These are phyloP conservation scores for Yponomeuta sedellus DNA, from an alignment of 2,888 invertebrate genomes.

Conservation along the genomic window DNA sequence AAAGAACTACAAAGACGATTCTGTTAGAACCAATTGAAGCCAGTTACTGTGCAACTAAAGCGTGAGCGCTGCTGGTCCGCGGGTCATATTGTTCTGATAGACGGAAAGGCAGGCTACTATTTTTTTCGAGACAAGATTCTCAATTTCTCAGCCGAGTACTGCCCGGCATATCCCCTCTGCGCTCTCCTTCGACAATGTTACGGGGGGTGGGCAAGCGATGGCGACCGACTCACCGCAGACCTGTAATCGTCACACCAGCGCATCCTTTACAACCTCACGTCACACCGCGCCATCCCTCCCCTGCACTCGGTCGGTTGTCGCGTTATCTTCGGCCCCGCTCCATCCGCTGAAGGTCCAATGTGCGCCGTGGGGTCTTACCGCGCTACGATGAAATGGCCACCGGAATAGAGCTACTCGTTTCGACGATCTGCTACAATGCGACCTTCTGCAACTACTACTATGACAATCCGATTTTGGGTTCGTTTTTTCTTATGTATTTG, in stretches of 20 bases:
- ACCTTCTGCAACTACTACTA: constrained; percentile 52
- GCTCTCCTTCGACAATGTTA: constrained; percentile 1
- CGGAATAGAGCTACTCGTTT: constrained; percentile 59
- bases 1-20: too few species aligned
- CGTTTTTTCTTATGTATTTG: constrained; percentile 14
- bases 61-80: too few species aligned
- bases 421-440: constrained; percentile 57
- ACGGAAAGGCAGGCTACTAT: too few species aligned
- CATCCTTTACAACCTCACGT: background rate
- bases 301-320: background rate
- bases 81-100: too few species aligned
- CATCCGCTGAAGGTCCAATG: background rate
- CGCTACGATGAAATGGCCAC: constrained; percentile 42
- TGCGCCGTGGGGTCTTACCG: background rate
- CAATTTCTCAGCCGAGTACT: too few species aligned
- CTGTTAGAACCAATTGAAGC: too few species aligned
- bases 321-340: background rate
- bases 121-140: too few species aligned
- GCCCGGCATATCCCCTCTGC: background rate
- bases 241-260: background rate
- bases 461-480: constrained; percentile 45
- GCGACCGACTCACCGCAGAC: background rate
- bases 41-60: too few species aligned
- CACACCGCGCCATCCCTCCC: background rate
- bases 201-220: background rate